Base-by-base conservation (phyloP, 37 sponge, comb jelly and placozoan species). In the Cliona cf. orientalis region DNA sequence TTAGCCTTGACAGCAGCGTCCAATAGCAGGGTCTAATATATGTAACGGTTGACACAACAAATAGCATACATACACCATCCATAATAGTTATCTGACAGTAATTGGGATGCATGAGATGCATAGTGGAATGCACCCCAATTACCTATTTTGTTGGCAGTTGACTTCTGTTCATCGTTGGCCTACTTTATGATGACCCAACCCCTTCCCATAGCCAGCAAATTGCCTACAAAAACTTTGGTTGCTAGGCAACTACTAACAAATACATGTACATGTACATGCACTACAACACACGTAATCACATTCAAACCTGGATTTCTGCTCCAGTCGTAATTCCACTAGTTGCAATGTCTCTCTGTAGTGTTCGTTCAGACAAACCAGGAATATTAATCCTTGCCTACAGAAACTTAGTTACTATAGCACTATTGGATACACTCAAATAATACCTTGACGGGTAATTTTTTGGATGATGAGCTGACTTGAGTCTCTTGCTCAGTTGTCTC, bases 301-400 rank as follows among this genome's bases (percentile, higher is more conserved):
- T 6, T 38, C 7, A 38, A 28, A 71, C 72, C 55, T 46, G 72
- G 25, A 71, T 71, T 46, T 31, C 72, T 21, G 72, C 19, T 71
- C 72, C 72, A 9, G 31, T 71, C 26, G 25, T 17, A 28, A 46
- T 46, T n/a, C 72, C 72, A 71, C 72, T 71, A 9, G 29, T 9
- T 9, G 26, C 72, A 37, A 67, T 67, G 11, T 29, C 40, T 36
- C 69, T 6, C 40, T 36, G 38, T 23, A 67, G 23, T 6, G 69
- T 67, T 23, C 69, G 38, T 9, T 67, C 69, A 67, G 41, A 67
- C 63, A 61, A n/a, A n/a, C 63, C 63, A n/a, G 63, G 63, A 9
- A 67, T 11, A 23, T 38, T 67, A 23, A 23, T 36, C 22, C 41
- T 67, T 9, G 69, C 69, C 69, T 67, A 23, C 11, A n/a, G n/a